These are phyloP conservation scores for Ochropacha duplaris DNA, from an alignment of 2,888 invertebrate genomes.

Conservation along the genomic window DNA sequence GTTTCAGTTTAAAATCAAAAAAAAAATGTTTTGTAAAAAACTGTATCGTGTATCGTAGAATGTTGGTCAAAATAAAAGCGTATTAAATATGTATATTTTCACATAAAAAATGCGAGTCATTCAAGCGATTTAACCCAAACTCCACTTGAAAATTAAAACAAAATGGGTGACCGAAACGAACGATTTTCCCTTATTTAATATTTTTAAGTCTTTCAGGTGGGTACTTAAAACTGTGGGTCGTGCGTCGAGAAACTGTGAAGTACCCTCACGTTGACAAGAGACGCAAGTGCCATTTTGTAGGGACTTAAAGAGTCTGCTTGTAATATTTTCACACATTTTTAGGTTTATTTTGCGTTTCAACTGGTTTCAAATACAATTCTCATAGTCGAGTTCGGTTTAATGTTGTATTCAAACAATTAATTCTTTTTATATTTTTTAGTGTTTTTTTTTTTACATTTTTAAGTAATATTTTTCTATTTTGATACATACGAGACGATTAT, in stretches of 20 bases:
- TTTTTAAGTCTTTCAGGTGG: constrained; percentile 4
- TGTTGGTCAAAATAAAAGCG: not conserved
- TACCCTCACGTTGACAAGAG: constrained; percentile 43
- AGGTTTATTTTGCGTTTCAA: constrained; percentile 4
- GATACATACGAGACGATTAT: too few species aligned
- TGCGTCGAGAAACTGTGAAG: constrained; percentile 36
- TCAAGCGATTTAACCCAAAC: constrained; percentile 1
- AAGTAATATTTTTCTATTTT: too few species aligned
- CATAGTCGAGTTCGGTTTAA: too few species aligned
- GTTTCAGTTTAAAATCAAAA: too few species aligned
- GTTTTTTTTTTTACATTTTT: too few species aligned
- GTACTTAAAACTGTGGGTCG: constrained; percentile 14
- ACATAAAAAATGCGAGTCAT: not conserved
- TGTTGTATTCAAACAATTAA: too few species aligned
- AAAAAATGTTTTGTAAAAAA: too few species aligned
- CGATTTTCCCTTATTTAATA: constrained; percentile 6
- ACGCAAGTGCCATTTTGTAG: constrained; percentile 52
- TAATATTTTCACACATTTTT: constrained; percentile 28
- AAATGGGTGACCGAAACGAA: not conserved
- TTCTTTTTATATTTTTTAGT: too few species aligned
- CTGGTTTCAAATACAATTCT: not conserved
- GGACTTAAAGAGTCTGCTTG: constrained; percentile 29
- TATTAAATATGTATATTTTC: too few species aligned
- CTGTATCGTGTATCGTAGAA: too few species aligned
- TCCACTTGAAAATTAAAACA: constrained; percentile 3